Base-by-base conservation (phyloP, 2,888 invertebrate species). In the Lasiommata megera region DNA sequence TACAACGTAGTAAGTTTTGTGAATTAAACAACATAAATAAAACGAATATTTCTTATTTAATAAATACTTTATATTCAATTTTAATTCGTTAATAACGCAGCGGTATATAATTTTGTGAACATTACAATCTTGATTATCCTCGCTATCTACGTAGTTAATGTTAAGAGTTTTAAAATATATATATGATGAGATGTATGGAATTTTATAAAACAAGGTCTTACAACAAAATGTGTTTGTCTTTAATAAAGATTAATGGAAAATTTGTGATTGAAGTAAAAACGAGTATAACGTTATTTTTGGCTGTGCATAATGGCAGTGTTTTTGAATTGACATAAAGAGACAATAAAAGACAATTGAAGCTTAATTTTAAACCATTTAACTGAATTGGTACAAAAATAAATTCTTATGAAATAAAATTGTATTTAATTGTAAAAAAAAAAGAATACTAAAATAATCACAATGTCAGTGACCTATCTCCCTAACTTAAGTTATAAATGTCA, bases 31-130 rank as follows among this genome's bases (percentile, higher is more conserved):
- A 36, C 23, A 31, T 8, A 58, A 61, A 61, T 61, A 48, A 61
- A 61, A 61, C 61, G 16, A 55, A 41, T 8, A 50, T 54, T n/a
- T 75, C 76, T 84, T 82, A 83, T 82, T 83, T 83, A 83, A 88
- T 88, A 86, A 88, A 88, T 88, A 86, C 79, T 80, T 83, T 88
- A 79, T 83, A 84, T 85, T 85, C 73, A 80, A 76, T 79, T 71
- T 67, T 76, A 74, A 76, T 76, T 67, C 67, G 62, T 66, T 66
- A 67, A 68, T 66, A 68, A 64, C 54, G 58, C 77, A 72, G 75
- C 71, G 16, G 41, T 52, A n/a, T 48, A 54, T 54, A 41, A 17
- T 61, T 41, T 58, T 48, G 37, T 43, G 34, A 74, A 71, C 69
- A 70, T 69, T 61, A 46, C 57, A 58, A 53, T 56, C 55, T 47